Conservation (phyloP, 1,140 invertebrate species). For the Littorina saxatilis region DNA sequence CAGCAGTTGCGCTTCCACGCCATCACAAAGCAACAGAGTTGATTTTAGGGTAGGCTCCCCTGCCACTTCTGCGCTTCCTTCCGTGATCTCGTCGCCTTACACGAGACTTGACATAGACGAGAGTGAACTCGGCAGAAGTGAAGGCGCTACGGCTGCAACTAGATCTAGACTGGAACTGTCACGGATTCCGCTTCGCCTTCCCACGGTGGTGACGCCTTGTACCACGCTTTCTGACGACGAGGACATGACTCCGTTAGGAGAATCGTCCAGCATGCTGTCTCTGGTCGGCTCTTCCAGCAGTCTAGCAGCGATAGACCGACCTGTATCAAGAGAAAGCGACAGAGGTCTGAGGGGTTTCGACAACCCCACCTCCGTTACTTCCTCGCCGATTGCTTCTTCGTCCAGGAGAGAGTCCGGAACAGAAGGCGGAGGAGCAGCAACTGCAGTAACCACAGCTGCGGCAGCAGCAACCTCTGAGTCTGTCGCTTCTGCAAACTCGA, state of each 20-base stretch:
- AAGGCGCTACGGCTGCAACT: neutral
- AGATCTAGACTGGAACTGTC: neutral
- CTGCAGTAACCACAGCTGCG: neutral
- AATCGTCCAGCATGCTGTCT: neutral
- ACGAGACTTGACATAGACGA: neutral
- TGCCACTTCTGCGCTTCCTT: neutral
- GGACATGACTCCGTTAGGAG: neutral
- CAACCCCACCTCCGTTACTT: neutral
- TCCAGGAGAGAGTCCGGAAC: neutral
- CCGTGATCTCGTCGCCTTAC: neutral
- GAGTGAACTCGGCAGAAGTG: neutral
- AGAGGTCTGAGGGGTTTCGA: too few species aligned
- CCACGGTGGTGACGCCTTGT: neutral
- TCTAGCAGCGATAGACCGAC: neutral
- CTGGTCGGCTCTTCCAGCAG: neutral
- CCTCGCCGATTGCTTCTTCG: neutral
- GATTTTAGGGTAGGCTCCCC: neutral
- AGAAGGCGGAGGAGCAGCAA: neutral
- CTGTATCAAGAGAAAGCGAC: neutral
- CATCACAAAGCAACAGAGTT: neutral
- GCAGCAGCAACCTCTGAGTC: neutral
- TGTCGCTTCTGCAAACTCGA: neutral
- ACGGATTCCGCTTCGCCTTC: neutral
- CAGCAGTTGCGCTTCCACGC: neutral
- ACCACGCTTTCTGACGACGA: neutral